Percentiles rank a stretch among this genome's conserved stretches.
Evolutionary conservation across 1,140 invertebrate genomes (phyloP).

Genomic region (Euwallacea fornicatus): DNA sequence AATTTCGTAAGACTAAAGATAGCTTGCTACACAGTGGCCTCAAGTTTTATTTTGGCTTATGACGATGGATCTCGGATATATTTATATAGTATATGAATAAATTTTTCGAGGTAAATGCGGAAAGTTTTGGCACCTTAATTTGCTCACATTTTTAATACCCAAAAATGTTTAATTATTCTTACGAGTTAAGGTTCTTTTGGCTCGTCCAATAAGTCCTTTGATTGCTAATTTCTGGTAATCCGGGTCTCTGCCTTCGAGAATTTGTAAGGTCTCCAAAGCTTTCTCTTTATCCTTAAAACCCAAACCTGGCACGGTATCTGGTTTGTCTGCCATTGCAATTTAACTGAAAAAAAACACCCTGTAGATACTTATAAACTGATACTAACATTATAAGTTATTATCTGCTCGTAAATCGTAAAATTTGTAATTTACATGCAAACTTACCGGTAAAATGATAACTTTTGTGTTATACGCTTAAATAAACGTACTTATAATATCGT

Average conservation of each 20-base stretch:
- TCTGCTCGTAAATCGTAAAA: no score
- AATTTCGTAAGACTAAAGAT: conserved; percentile 2
- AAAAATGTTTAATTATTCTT: conserved; percentile 43
- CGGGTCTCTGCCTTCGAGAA: conserved; percentile 65
- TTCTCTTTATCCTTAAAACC: conserved; percentile 69
- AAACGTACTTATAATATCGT: no score
- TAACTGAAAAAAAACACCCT: no score
- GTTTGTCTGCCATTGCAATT: conserved; percentile 47
- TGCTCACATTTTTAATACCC: no score
- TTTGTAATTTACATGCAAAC: no score
- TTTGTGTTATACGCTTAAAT: no score
- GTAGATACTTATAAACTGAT: no score
- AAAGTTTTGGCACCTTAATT: no score
- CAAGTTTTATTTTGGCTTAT: conserved; percentile 1
- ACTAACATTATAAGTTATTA: no score
- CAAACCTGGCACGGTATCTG: conserved; percentile 60
- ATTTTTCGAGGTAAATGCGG: neutral
- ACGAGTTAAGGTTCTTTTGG: conserved; percentile 66
- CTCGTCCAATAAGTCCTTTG: conserved; percentile 64
- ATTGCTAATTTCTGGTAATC: conserved; percentile 67
- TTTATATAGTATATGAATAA: conserved; percentile 1
- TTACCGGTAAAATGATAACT: no score
- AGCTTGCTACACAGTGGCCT: neutral
- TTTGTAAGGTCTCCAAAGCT: conserved; percentile 64
- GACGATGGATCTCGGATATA: neutral